Evolutionary conservation across 2,888 invertebrate genomes (phyloP), one percentile per base, ranked within the genome.

Genomic region (Autographa gamma): DNA sequence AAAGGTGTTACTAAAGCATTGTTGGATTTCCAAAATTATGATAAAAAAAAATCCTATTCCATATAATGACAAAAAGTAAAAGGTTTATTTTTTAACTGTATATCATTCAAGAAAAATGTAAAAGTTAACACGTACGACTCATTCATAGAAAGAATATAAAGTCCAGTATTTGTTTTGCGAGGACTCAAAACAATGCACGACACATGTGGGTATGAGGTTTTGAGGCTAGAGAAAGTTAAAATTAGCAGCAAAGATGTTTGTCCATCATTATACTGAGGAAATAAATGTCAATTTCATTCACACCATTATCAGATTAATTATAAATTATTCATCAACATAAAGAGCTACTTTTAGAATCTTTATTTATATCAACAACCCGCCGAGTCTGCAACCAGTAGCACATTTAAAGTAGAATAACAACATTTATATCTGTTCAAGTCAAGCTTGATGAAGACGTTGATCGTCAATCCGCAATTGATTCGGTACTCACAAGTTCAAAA

Each of bases 191-290:
- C 93, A 95, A 94, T 93, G 92, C 89, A 81, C 85, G 86, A 83
- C 91, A 88, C 88, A 86, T 85, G 85, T 85, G 81, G 80, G 88
- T 96, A 92, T 91, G 93, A 92, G 95, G 95, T 95, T 94, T 91
- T 89, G 93, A 93, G 95, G 95, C 93, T 95, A 95, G 94, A 95
- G 95, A 95, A 95, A 95, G 95, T 94, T 90, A 91, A 92, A 91
- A 92, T 93, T 92, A 88, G 90, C 91, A 90, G 90, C 86, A 85
- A 83, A 92, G 88, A 91, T 89, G 89, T 90, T 90, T 89, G 90
- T 90, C 83, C 87, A 85, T 82, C 73, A 84, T 85, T 82, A 86
- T 86, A 87, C 70, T 73, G 66, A 86, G 80, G 79, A 84, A 86
- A 86, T 86, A 86, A 83, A 82, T 80, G 81, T 79, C 70, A 77